phyloP scores from a whole-genome alignment of 2,888 invertebrate genomes.

The Vandiemenella viatica region DNA sequence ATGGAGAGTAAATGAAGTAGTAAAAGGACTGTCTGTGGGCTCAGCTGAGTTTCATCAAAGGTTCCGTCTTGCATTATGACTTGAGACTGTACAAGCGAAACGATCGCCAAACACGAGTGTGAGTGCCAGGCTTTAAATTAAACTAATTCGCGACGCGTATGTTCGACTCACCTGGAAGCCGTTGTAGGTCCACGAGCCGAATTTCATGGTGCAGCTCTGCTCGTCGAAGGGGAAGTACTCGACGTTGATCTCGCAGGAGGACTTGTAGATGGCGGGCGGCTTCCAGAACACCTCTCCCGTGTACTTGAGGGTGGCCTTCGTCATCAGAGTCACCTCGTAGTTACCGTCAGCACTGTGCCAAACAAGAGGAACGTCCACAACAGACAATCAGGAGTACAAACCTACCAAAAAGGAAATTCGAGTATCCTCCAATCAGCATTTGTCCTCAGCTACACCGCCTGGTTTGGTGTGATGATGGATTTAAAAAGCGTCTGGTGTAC shows the following conservation, averaged over 20 bases:
- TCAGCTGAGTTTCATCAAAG: too few species aligned
- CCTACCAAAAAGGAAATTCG: neutral
- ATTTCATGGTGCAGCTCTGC: slow-evolving; percentile 92
- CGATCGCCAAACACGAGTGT: too few species aligned
- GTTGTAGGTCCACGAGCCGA: slow-evolving; percentile 90
- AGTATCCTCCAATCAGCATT: slow-evolving; percentile 1
- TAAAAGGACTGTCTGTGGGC: too few species aligned
- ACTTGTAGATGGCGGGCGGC: slow-evolving; percentile 87
- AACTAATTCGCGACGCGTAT: too few species aligned
- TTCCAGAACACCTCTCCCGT: slow-evolving; percentile 91
- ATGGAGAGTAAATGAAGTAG: too few species aligned
- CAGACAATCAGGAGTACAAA: neutral
- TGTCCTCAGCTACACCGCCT: too few species aligned
- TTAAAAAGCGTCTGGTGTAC: too few species aligned
- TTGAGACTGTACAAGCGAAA: too few species aligned
- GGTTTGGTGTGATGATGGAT: neutral
- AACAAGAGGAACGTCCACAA: too few species aligned
- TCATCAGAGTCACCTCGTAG: slow-evolving; percentile 47
- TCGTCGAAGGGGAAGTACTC: slow-evolving; percentile 69
- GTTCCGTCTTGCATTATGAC: too few species aligned
- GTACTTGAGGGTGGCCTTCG: slow-evolving; percentile 83
- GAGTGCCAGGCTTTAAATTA: too few species aligned
- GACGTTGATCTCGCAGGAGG: slow-evolving; percentile 65
- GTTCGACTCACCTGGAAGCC: slow-evolving; percentile 53
- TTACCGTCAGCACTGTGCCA: slow-evolving; percentile 16